Base-by-base conservation (phyloP, 2,888 invertebrate species). In the Digitonthophagus gazella region DNA sequence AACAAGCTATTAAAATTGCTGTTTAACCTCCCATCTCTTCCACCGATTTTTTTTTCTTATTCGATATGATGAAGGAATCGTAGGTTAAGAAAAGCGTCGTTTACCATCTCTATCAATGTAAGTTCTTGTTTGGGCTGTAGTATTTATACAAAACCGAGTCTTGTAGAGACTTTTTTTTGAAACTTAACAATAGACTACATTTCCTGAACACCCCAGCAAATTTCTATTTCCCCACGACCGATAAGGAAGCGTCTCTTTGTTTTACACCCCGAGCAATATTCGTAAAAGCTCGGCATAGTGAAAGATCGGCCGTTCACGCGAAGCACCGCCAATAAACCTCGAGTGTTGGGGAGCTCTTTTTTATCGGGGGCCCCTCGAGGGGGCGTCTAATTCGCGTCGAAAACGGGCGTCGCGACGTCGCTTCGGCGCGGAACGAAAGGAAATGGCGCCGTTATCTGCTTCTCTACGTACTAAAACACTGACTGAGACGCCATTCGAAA, bases 401-500 rank as follows among this genome's bases (percentile, higher is more conserved):
- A 19, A 20, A 20, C 61, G 61, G 58, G 61, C 61, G 61, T 6
- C 19, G 61, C 18, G 61, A 57, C 57, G 14, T 57, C 57, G 57
- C 15, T 8, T 75, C 75, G 75, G 77, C 78, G 77, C 79, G 79
- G 80, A 80, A 78, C 78, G 77, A 80, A 78, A 78, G 82, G 82
- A 82, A 82, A 82, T 81, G 79, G 80, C 77, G 78, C 78, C 76
- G 81, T 82, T 82, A 82, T 82, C 82, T 78, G 77, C 75, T 79
- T 78, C 80, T 79, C 78, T 78, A 77, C 75, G 78, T 78, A 78
- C 80, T 80, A 80, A 81, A 81, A 81, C 80, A 80, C 78, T 79
- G 79, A 79, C 77, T 79, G 80, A 78, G 80, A 81, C 78, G 79
- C 80, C 80, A 83, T 82, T 83, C 80, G 82, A 83, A 83, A 83